phyloP scores from a whole-genome alignment of 2,888 invertebrate genomes.

The Erynnis tages region DNA sequence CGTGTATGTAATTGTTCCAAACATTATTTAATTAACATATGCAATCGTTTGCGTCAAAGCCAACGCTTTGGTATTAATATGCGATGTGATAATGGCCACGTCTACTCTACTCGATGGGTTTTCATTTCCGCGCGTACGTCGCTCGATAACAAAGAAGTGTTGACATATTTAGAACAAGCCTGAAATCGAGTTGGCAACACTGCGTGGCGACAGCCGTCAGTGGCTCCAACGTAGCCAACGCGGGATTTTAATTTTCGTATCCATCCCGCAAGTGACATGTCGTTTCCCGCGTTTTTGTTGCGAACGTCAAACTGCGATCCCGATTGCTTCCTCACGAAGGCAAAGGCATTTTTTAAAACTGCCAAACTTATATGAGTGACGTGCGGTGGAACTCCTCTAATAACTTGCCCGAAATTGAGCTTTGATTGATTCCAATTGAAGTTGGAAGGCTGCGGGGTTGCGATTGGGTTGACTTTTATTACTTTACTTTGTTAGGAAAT shows the following conservation, averaged over 20 bases:
- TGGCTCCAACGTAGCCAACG: conserved; percentile 56
- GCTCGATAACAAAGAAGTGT: conserved; percentile 77
- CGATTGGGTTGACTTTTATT: conserved; percentile 27
- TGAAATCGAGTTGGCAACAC: conserved; percentile 66
- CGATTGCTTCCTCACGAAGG: conserved; percentile 59
- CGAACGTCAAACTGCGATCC: conserved; percentile 60
- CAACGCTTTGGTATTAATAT: conserved; percentile 57
- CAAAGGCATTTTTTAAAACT: conserved; percentile 54
- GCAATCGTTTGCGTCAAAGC: conserved; percentile 41
- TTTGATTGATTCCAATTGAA: conserved; percentile 65
- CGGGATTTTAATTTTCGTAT: conserved; percentile 79
- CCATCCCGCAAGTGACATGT: conserved; percentile 62
- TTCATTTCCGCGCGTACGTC: conserved; percentile 79
- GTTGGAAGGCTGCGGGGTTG: conserved; percentile 43
- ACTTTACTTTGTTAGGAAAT: conserved; percentile 9
- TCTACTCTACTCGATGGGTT: conserved; percentile 72
- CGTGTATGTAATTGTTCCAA: too few relatives aligned
- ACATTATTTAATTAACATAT: not conserved
- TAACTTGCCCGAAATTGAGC: conserved; percentile 50
- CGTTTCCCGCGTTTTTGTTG: conserved; percentile 62
- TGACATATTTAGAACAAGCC: conserved; percentile 82
- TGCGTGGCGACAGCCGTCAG: conserved; percentile 71
- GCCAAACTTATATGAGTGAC: conserved; percentile 67
- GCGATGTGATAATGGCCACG: conserved; percentile 67
- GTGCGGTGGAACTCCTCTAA: conserved; percentile 42